A percentile compares a stretch with the other conserved stretches of the same genome.
Conservation (phyloP, 2,797 vertebrate species). For the Spea hammondii region DNA sequence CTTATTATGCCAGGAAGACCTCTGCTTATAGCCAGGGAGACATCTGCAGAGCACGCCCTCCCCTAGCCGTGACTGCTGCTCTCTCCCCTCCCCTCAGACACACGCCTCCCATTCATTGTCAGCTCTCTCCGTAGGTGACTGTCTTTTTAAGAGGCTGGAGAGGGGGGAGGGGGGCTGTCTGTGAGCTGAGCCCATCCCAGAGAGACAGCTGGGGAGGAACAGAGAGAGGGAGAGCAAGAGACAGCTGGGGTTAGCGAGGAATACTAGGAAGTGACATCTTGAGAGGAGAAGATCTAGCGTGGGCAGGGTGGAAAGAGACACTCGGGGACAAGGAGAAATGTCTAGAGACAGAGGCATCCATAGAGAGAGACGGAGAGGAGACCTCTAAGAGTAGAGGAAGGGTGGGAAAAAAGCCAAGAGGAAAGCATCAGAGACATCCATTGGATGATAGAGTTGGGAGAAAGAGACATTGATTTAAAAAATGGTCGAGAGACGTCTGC, state of each 20-base stretch:
- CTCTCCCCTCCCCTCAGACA: neutral
- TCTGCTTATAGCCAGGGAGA: neutral
- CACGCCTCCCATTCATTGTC: constrained; percentile 45
- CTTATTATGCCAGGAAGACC: neutral
- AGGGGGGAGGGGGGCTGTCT: constrained; percentile 38
- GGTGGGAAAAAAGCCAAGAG: neutral
- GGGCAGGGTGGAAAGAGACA: neutral
- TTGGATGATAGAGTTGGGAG: neutral
- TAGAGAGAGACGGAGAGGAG: neutral
- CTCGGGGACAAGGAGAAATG: neutral
- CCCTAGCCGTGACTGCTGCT: neutral
- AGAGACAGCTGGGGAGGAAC: constrained; percentile 37
- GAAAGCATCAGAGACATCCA: constrained; percentile 5
- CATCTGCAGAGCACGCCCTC: constrained; percentile 1
- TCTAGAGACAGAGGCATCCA: constrained; percentile 4
- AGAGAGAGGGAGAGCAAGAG: constrained; percentile 40
- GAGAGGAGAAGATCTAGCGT: neutral
- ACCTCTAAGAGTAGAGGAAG: neutral
- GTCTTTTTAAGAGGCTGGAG: constrained; percentile 46
- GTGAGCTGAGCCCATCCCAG: constrained; percentile 36
- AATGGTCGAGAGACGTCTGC: constrained; percentile 20
- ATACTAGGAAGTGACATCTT: neutral
- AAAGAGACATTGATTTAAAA: neutral
- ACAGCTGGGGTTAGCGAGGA: neutral
- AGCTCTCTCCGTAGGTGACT: constrained; percentile 1